Evolutionary conservation across 2,797 vertebrate species (phyloP).

Genomic region (Macroramphosus scolopax): DNA sequence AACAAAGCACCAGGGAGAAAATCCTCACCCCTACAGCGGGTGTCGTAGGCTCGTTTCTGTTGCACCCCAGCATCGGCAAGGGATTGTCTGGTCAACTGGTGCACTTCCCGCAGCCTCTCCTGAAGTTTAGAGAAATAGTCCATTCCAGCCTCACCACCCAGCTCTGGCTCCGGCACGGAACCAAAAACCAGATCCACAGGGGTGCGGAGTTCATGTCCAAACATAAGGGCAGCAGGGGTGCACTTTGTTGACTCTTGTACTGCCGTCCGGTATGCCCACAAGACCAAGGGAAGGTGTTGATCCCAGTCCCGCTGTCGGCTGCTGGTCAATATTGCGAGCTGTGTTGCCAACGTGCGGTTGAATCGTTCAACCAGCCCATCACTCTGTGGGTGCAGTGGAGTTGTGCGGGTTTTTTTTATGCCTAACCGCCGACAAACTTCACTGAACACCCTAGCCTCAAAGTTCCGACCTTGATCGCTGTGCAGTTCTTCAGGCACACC

Average conservation of each 20-base stretch:
- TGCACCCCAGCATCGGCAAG: too few relatives aligned
- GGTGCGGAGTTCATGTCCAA: not conserved
- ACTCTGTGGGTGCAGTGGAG: not conserved
- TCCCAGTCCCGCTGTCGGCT: not conserved
- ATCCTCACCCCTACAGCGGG: too few relatives aligned
- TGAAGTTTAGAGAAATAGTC: conserved; percentile 58
- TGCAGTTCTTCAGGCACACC: not conserved
- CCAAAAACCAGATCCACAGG: not conserved
- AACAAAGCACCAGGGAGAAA: too few relatives aligned
- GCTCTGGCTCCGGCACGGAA: not conserved
- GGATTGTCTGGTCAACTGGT: too few relatives aligned
- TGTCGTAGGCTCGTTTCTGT: too few relatives aligned
- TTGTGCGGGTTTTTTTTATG: not conserved
- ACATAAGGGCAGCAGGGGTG: not conserved
- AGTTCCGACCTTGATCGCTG: not conserved
- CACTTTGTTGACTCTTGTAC: not conserved
- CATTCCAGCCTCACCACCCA: conserved; percentile 32
- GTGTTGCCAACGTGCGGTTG: not conserved
- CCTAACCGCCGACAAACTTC: not conserved
- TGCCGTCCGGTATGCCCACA: not conserved
- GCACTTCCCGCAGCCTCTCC: too few relatives aligned
- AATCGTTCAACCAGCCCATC: not conserved
- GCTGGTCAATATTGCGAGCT: not conserved
- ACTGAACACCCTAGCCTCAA: not conserved
- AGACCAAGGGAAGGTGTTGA: too few relatives aligned